These are phyloP conservation scores for Phortica magna DNA, from an alignment of 2,888 invertebrate genomes.

Conservation along the genomic window DNA sequence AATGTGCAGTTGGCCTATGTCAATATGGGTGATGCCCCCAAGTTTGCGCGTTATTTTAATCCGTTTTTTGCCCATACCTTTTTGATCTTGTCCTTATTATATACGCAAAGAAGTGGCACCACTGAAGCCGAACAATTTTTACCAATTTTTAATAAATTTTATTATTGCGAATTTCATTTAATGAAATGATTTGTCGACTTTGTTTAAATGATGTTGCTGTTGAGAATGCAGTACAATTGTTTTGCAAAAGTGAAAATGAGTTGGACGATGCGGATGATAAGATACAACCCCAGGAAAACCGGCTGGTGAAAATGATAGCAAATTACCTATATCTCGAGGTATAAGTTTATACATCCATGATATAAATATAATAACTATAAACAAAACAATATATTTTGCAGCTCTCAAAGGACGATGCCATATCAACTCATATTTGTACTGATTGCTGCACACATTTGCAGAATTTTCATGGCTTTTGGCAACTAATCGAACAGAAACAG, in stretches of 20 bases:
- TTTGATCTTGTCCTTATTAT: too few species aligned
- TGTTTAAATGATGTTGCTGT: conserved; percentile 60
- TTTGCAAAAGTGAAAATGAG: conserved; percentile 18
- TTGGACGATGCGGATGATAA: background rate
- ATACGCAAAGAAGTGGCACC: too few species aligned
- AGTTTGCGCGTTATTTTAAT: too few species aligned
- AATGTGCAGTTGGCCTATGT: too few species aligned
- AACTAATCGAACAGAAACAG: conserved; percentile 61
- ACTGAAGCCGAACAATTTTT: too few species aligned
- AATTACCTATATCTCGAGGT: conserved; percentile 69
- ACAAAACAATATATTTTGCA: conserved; percentile 25
- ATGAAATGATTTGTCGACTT: conserved; percentile 64
- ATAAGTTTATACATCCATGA: conserved; percentile 33
- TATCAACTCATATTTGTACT: conserved; percentile 61
- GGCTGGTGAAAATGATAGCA: conserved; percentile 67
- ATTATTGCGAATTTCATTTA: too few species aligned
- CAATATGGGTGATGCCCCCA: too few species aligned
- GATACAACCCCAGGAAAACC: conserved; percentile 52
- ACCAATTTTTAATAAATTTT: too few species aligned
- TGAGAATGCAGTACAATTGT: conserved; percentile 59
- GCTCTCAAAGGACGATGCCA: conserved; percentile 62
- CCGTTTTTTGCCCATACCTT: too few species aligned
- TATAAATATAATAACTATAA: background rate
- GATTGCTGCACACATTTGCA: conserved; percentile 60
- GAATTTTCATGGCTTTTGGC: conserved; percentile 64